Conservation (phyloP, 2,797 vertebrate genomes). For the Pseudochromis fuscus region DNA sequence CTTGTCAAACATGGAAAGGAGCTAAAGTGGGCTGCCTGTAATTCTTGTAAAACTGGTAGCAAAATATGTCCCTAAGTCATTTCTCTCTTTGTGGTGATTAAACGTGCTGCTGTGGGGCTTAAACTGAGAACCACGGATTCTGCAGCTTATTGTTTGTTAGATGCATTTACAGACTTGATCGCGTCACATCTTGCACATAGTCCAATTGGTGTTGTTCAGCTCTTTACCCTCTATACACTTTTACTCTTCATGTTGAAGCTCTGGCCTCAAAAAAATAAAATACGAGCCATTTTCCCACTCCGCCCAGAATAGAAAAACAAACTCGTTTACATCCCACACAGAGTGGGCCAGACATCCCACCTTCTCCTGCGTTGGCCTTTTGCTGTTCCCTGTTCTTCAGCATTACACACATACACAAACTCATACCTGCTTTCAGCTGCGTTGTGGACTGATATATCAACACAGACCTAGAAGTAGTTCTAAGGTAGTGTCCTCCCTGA, state of each 20-base stretch:
- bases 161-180: slow-evolving; percentile 15
- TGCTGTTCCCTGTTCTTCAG: slow-evolving; percentile 47
- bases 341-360: slow-evolving; percentile 63
- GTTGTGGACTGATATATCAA: slow-evolving; percentile 57
- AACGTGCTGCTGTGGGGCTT: slow-evolving; percentile 2
- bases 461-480: slow-evolving; percentile 56
- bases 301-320: slow-evolving; percentile 68
- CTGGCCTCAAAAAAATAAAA: slow-evolving; percentile 42
- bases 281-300: slow-evolving; percentile 42
- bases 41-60: slow-evolving; percentile 9
- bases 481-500: slow-evolving; percentile 53
- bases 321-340: slow-evolving; percentile 69
- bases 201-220: not conserved
- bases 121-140: slow-evolving; percentile 24
- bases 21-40: not conserved
- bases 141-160: not conserved
- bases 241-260: slow-evolving; percentile 27
- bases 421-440: slow-evolving; percentile 43
- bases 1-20: slow-evolving; percentile 11
- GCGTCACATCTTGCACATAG: not conserved
- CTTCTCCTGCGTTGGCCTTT: slow-evolving; percentile 61
- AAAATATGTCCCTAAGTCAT: slow-evolving; percentile 1
- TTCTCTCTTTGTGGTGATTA: slow-evolving; percentile 4
- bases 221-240: slow-evolving; percentile 25
- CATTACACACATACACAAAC: slow-evolving; percentile 29